Evolutionary conservation across 2,797 vertebrate species (phyloP), one percentile per base, ranked within the genome.

Genomic region (Podarcis lilfordi): DNA sequence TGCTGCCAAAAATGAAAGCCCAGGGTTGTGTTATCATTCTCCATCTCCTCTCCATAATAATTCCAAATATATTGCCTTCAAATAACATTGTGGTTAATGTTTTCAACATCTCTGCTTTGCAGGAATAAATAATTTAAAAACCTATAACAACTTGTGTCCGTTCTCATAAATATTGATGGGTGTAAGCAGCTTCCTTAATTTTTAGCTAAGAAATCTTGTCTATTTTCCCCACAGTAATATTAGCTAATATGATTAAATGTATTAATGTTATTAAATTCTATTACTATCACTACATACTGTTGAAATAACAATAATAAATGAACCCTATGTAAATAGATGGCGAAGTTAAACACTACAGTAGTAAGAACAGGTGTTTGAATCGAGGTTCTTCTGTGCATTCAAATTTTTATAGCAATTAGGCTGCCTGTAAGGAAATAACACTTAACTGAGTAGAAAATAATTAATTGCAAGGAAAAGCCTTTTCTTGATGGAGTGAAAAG

Each of bases 381-480:
- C 40, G 15, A 72, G 50, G 35, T 83, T 89, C 15, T 75, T 86
- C 55, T 43, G 17, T 69, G 32, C 27, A 55, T 43, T 88, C n/a
- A 85, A 29, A 74, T 78, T 77, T 84, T 66, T 75, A 55, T 87
- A 25, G 50, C 50, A 61, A 69, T 85, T 85, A 45, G 19, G 5
- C 32, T 59, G 13, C 5, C 82, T 25, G 37, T 61, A 74, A 81
- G 40, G n/a, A 37, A 59, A 27, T 29, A 81, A 21, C 15, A 11
- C 66, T 17, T 74, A 80, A 68, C 80, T 83, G 5, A 68, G 80
- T 9, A 66, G 37, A 91, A 90, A 89, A 80, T 23, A 75, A 77
- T 61, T 82, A 40, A 86, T 76, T 86, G 40, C 74, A 71, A 61
- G 71, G 59, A 5, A 37, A 40, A 71, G 37, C 5, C 27, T 72